Conservation (phyloP, 2,113 vertebrate genomes). For the Megatriorchis doriae region DNA sequence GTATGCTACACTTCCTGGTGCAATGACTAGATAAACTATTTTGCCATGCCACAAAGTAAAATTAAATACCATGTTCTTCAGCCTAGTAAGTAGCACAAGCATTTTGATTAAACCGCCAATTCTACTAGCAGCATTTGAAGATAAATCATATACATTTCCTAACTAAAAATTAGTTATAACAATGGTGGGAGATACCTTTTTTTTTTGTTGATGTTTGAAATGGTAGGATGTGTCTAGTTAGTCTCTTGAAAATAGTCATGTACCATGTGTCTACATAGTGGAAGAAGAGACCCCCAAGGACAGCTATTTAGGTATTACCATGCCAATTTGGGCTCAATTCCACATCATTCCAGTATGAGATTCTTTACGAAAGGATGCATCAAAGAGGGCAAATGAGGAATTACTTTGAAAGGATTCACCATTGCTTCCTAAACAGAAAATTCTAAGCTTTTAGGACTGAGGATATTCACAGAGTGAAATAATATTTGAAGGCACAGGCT, state of each 20-base stretch:
- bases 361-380: not conserved
- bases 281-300: not conserved
- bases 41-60: not conserved
- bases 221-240: not conserved
- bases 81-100: not conserved
- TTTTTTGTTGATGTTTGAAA: not conserved
- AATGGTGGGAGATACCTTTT: not conserved
- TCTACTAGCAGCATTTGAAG: not conserved
- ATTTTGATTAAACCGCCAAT: not conserved
- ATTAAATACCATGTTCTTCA: not conserved
- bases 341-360: not conserved
- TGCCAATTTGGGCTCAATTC: not conserved
- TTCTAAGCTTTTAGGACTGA: not conserved
- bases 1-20: not conserved
- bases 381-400: not conserved
- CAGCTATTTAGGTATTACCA: not conserved
- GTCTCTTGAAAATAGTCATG: not conserved
- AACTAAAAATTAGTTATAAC: not conserved
- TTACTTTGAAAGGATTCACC: not conserved
- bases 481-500: not conserved
- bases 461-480: not conserved
- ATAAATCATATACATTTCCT: not conserved
- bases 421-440: not conserved
- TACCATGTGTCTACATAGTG: accelerated
- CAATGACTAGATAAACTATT: not conserved